Conservation (phyloP, 2,888 invertebrate species). For the Cetonia aurata region DNA sequence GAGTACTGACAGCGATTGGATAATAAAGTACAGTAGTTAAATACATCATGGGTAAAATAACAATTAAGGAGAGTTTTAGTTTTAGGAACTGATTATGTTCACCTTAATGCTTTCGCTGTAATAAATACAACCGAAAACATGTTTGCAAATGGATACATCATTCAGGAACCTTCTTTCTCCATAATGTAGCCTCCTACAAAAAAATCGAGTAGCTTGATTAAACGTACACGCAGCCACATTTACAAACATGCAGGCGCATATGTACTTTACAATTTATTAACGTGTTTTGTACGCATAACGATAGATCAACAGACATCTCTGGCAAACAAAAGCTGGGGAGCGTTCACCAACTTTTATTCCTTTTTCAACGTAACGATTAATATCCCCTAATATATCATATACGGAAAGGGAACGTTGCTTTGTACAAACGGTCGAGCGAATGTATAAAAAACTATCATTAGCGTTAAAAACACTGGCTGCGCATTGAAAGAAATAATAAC, state of each 20-base stretch:
- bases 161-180: too few relatives aligned
- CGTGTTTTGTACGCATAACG: constrained; percentile 6
- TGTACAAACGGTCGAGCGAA: constrained; percentile 7
- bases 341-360: constrained; percentile 7
- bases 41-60: too few relatives aligned
- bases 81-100: too few relatives aligned
- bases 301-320: constrained; percentile 4
- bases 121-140: too few relatives aligned
- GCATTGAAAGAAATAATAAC: constrained; percentile 23
- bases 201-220: not conserved
- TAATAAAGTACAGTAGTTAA: too few relatives aligned
- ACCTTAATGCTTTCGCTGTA: too few relatives aligned
- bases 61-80: too few relatives aligned
- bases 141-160: too few relatives aligned
- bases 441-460: constrained; percentile 31
- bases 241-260: too few relatives aligned
- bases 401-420: constrained; percentile 21
- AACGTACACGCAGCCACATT: not conserved
- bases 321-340: constrained; percentile 7
- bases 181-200: too few relatives aligned
- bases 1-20: too few relatives aligned
- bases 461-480: constrained; percentile 31
- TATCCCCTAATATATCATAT: constrained; percentile 28
- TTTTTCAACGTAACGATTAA: constrained; percentile 21
- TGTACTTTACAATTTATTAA: constrained; percentile 11